Conservation (phyloP, 2,113 vertebrate species). For the Limnothrissa miodon region DNA sequence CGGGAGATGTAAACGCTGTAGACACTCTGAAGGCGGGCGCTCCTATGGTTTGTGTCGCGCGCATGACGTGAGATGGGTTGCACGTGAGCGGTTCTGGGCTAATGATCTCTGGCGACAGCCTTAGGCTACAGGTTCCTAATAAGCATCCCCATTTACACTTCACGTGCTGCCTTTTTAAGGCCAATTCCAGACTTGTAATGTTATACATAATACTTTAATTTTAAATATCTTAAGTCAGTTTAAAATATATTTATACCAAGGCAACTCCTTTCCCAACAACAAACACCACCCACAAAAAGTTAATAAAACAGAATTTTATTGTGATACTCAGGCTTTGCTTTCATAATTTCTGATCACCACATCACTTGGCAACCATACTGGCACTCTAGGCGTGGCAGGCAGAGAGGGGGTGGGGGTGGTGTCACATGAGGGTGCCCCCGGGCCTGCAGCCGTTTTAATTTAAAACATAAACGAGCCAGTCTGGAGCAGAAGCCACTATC, state of each 20-base stretch:
- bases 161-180: not conserved
- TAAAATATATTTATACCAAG: not conserved
- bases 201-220: not conserved
- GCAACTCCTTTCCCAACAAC: not conserved
- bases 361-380: slow-evolving; percentile 60
- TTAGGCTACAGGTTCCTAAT: not conserved
- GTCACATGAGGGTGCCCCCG: slow-evolving; percentile 51
- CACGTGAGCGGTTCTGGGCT: not conserved
- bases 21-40: not conserved
- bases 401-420: slow-evolving; percentile 52
- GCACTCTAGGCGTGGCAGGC: slow-evolving; percentile 57
- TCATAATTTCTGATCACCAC: slow-evolving; percentile 52
- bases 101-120: not conserved
- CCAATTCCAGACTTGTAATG: not conserved
- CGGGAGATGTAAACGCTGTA: not conserved
- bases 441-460: slow-evolving; percentile 71
- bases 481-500: slow-evolving; percentile 7
- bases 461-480: slow-evolving; percentile 70
- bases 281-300: not conserved
- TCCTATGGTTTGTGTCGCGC: not conserved
- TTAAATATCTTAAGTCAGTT: not conserved
- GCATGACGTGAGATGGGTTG: not conserved
- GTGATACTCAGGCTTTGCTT: slow-evolving; percentile 62
- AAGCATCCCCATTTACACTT: not conserved
- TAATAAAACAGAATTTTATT: slow-evolving; percentile 82